Percentiles rank a stretch among this genome's conserved stretches.
Conservation (phyloP, 53 echinoderm and acorn worm genomes). For the Paracentrotus lividus region DNA sequence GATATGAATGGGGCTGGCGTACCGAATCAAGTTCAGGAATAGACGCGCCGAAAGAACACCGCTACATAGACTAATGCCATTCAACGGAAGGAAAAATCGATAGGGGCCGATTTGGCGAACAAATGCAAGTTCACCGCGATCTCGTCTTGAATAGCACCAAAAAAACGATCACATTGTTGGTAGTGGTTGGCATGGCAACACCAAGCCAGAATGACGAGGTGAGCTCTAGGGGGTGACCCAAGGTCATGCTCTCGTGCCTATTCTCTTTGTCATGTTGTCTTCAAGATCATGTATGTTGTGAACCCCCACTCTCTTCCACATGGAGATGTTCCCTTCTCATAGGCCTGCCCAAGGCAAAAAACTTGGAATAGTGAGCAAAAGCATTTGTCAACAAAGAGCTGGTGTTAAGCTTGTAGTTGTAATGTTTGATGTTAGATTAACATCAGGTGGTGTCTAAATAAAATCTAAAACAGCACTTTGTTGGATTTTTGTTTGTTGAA, state of each 20-base stretch:
- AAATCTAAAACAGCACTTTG: too few relatives aligned
- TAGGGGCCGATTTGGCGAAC: neutral
- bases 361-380: too few relatives aligned
- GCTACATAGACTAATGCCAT: neutral
- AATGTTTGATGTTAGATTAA: too few relatives aligned
- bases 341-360: too few relatives aligned
- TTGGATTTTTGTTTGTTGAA: too few relatives aligned
- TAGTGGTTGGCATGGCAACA: conserved; percentile 11
- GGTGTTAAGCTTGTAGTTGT: too few relatives aligned
- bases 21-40: neutral
- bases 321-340: too few relatives aligned
- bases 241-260: neutral
- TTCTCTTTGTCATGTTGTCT: too few relatives aligned
- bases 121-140: conserved; percentile 50
- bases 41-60: neutral
- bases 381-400: too few relatives aligned
- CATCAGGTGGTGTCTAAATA: too few relatives aligned
- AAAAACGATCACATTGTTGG: neutral
- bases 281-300: conserved; percentile 23
- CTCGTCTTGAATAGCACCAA: neutral
- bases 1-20: neutral
- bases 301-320: too few relatives aligned
- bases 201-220: conserved; percentile 9
- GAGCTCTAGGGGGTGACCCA: conserved; percentile 55
- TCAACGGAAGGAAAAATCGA: neutral